Evolutionary conservation across 2,113 vertebrate species (phyloP).

Genomic region (Apodemus sylvaticus): DNA sequence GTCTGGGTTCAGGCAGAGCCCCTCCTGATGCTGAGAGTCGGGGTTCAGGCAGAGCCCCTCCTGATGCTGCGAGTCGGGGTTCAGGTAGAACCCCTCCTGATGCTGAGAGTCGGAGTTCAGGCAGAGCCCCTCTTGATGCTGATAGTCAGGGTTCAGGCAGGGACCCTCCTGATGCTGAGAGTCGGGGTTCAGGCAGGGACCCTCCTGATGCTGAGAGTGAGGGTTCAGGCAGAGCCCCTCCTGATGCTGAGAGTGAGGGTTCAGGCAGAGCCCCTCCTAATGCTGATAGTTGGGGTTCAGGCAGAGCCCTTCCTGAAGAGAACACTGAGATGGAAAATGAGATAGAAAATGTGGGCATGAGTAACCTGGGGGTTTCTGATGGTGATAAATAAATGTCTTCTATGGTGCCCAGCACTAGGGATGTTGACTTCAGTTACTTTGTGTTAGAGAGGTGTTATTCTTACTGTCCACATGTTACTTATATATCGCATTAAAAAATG

Average conservation of each 20-base stretch:
- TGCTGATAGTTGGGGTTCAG: too few species aligned
- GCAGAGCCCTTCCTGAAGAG: neutral
- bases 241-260: neutral
- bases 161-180: too few species aligned
- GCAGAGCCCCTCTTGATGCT: neutral
- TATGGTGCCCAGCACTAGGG: constrained; percentile 25
- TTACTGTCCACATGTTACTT: constrained; percentile 36
- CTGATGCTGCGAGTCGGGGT: neutral
- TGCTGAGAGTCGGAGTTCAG: neutral
- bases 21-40: neutral
- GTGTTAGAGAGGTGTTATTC: constrained; percentile 43
- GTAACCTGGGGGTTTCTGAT: constrained; percentile 35
- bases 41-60: too few species aligned
- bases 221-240: constrained; percentile 59
- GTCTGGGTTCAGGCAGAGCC: constrained; percentile 61
- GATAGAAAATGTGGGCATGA: constrained; percentile 81
- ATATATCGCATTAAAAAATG: constrained; percentile 54
- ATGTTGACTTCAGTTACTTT: constrained; percentile 57
- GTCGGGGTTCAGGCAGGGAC: too few species aligned
- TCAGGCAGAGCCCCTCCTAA: too few species aligned
- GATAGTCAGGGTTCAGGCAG: neutral
- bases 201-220: too few species aligned
- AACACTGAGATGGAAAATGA: neutral
- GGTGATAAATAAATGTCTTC: constrained; percentile 55
- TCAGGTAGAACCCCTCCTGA: neutral